A percentile compares a stretch with the other conserved stretches of the same genome.
phyloP scores from a whole-genome alignment of 2,888 invertebrate genomes.

The Zele albiditarsus region DNA sequence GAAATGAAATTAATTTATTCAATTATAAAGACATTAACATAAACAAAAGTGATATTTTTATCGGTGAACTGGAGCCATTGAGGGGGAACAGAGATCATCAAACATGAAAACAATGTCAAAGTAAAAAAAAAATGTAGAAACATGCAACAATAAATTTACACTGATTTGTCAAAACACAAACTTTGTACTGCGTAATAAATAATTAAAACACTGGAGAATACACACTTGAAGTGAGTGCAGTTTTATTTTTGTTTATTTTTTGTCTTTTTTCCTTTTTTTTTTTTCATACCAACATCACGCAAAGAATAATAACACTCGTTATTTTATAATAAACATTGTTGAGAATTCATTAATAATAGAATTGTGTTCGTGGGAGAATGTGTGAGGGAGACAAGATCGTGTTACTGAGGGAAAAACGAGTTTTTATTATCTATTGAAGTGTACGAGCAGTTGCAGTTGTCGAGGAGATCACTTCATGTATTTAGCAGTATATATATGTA shows the following conservation, averaged over 20 bases:
- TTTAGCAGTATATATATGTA: background rate
- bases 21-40: background rate
- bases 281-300: background rate
- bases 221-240: background rate
- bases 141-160: background rate
- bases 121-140: background rate
- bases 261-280: background rate
- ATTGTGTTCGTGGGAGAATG: background rate
- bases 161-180: background rate
- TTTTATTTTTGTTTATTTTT: background rate
- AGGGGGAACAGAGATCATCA: conserved; percentile 13
- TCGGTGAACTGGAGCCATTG: background rate
- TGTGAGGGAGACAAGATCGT: background rate
- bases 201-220: background rate
- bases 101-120: background rate
- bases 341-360: background rate
- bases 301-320: background rate
- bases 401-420: background rate
- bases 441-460: background rate
- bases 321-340: background rate
- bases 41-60: conserved; percentile 8
- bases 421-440: conserved; percentile 11
- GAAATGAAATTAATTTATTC: background rate
- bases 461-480: background rate
- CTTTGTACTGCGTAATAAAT: background rate